Evolutionary conservation across 2,797 vertebrate genomes (phyloP), one percentile per base, ranked within the genome.

Genomic region (Pteronotus mesoamericanus): DNA sequence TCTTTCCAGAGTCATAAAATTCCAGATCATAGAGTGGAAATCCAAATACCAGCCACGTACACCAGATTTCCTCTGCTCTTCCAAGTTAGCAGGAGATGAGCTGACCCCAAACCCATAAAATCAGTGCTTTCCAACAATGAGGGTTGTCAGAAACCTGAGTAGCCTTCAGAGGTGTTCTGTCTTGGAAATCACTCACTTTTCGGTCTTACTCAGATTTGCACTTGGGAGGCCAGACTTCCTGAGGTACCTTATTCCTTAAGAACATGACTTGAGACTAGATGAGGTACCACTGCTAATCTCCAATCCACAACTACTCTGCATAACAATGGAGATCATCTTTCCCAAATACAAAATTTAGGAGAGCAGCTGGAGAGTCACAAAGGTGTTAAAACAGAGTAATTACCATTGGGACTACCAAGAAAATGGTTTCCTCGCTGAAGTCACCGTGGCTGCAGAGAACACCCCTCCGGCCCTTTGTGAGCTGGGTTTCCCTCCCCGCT

Each of bases 1-100:
- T 88, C 75, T 94, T 89, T 91, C 37, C 39, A 66, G 42, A 87
- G 61, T 57, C 72, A 95, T 78, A 92, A 71, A 86, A 95, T 68
- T 39, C 79, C 55, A 91, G 61, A 80, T 32, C 9, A 48, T 0
- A 71, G 51, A 57, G 48, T 39, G 51, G 42, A 90, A 84, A 92
- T 85, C 39, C 82, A 96, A 78, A 94, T 9, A 37, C 29, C 4
- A 51, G 37, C 48, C 39, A 37, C 2, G 2, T 14, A 32, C 29
- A 39, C 0, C 1, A 94, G 6, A 44, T 53, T 66, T 88, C 71
- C 53, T 89, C 69, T 84, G 14, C 34, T 74, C 44, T 72, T 87
- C 48, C 59, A 78, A 94, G 82, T 80, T 4, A 39, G 39, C 6
- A 12, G 78, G 44, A 85, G 26, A 86, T 3, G 42, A 55, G 66